phyloP scores from a whole-genome alignment of 2,888 invertebrate species.

The Clusia tigrina region DNA sequence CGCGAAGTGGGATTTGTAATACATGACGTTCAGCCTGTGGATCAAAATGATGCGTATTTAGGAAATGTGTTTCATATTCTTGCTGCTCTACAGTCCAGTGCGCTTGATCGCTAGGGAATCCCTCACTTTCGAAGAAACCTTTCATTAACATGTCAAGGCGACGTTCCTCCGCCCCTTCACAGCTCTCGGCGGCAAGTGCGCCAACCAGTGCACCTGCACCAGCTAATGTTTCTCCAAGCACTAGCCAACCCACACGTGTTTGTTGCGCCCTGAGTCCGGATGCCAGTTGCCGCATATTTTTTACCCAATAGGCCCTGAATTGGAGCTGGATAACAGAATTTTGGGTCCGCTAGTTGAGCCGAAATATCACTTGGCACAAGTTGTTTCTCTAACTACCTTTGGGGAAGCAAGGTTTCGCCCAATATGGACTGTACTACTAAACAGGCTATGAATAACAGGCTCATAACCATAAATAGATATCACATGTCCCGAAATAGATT shows the following conservation, averaged over 20 bases:
- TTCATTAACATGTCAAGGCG: neutral
- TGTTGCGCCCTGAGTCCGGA: neutral
- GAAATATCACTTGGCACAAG: neutral
- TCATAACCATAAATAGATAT: neutral
- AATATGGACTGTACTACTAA: neutral
- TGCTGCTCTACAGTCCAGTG: neutral
- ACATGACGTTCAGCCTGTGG: neutral
- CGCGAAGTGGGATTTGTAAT: neutral
- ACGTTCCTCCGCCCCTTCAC: neutral
- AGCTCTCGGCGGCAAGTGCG: neutral
- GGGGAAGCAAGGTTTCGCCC: neutral
- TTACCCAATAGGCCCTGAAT: neutral
- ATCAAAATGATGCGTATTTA: neutral
- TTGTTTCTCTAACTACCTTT: neutral
- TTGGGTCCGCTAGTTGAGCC: neutral
- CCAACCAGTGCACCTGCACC: neutral
- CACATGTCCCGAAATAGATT: neutral
- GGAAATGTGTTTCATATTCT: neutral
- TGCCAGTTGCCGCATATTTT: slow-evolving; percentile 4
- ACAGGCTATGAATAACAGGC: neutral
- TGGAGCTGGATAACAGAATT: neutral
- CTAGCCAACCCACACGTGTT: neutral
- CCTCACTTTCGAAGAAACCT: neutral
- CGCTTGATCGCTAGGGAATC: neutral
- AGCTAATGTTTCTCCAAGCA: neutral